Evolutionary conservation across 1,140 invertebrate species (phyloP), one percentile per base, ranked within the genome.

Genomic region (Formica exsecta): DNA sequence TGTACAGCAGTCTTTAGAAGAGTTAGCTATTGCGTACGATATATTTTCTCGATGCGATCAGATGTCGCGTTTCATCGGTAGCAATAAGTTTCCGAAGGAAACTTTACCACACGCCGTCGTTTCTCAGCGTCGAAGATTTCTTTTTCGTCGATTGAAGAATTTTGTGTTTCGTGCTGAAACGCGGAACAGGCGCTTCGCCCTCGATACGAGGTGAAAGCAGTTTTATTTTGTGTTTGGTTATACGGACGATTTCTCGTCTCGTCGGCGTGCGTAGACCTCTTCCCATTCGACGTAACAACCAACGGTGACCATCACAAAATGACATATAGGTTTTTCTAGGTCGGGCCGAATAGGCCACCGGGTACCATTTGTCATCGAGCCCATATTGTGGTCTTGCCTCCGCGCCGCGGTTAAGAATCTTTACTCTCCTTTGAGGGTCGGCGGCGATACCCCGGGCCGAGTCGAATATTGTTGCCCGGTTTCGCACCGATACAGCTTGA

Each of bases 311-410:
- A 86, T 90, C 74, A 66, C 79, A 79, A 65, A 88, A 88, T 91
- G 91, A 90, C 90, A 81, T 88, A 89, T 85, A 87, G 86, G 57
- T 91, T 90, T 51, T 91, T 85, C 64, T 11, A 65, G 70, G 51
- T 89, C 65, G 75, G 74, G 62, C 85, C 85, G 77, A 77, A 91
- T 83, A 36, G 89, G 84, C 75, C 79, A 87, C 64, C 70, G 91
- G 76, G 48, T 91, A 90, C 93, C 93, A 95, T 95, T 95, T 95
- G 94, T 95, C 95, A 95, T 94, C 92, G 92, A 64, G 76, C 77
- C 48, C 86, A 92, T 92, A 94, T 94, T 95, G 94, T 93, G 94
- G 93, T 95, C 93, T 94, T 94, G 95, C 95, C 93, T 94, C 90
- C 93, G 87, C 66, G 81, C 86, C 73, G 83, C 76, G 75, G 64